Conservation (phyloP, 2,113 vertebrate genomes). For the Mormyrus iriodes region DNA sequence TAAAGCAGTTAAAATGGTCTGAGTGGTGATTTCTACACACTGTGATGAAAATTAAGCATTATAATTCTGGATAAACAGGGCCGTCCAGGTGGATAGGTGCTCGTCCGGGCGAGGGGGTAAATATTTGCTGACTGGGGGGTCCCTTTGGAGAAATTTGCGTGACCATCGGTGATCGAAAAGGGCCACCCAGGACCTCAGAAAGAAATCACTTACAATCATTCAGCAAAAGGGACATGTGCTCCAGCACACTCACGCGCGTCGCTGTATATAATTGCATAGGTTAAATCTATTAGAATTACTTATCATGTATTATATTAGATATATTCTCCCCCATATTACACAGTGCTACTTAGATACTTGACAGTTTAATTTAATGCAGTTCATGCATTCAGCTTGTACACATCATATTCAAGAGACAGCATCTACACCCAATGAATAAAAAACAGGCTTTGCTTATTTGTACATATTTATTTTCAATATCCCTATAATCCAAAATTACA, state of each 20-base stretch:
- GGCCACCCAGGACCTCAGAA: not conserved
- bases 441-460: not conserved
- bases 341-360: not conserved
- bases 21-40: not conserved
- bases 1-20: not conserved
- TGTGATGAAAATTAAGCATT: not conserved
- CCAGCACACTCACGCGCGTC: not conserved
- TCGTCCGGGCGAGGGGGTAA: not conserved
- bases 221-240: not conserved
- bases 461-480: conserved; percentile 36
- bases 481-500: conserved; percentile 48
- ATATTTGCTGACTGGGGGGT: not conserved
- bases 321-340: not conserved
- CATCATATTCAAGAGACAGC: not conserved
- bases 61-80: not conserved
- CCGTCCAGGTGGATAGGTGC: not conserved
- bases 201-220: not conserved
- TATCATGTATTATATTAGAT: not conserved
- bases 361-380: not conserved
- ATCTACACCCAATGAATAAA: not conserved
- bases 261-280: too few relatives aligned
- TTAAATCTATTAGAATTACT: not conserved
- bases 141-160: not conserved
- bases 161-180: not conserved
- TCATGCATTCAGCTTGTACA: not conserved